Percentiles rank a stretch among this genome's conserved stretches.
Evolutionary conservation across 2,113 vertebrate species (phyloP).

Genomic region (Chelonoidis abingdonii): DNA sequence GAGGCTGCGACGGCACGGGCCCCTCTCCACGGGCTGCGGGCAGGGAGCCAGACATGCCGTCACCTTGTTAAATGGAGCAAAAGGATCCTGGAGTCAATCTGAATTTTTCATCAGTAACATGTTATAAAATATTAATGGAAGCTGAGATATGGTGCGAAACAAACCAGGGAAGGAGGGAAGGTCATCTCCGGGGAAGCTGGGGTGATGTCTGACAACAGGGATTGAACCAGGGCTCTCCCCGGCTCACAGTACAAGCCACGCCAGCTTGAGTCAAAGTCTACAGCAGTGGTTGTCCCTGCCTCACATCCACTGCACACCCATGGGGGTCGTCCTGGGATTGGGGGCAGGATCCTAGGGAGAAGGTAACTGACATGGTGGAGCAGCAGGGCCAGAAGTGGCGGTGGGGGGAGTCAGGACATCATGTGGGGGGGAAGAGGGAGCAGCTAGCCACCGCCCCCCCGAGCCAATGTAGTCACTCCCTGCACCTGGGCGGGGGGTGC

Average conservation of each 20-base stretch:
- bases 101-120: constrained; percentile 36
- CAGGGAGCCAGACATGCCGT: constrained; percentile 33
- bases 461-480: too few relatives aligned
- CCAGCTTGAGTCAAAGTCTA: not conserved
- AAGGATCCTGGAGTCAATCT: constrained; percentile 30
- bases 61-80: constrained; percentile 43
- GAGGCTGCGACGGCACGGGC: not conserved
- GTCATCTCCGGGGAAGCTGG: not conserved
- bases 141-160: not conserved
- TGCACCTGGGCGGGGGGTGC: too few relatives aligned
- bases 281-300: not conserved
- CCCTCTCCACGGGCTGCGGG: constrained; percentile 8
- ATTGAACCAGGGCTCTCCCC: too few relatives aligned
- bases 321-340: not conserved
- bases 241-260: not conserved
- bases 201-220: too few relatives aligned
- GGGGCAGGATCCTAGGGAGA: not conserved
- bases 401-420: too few relatives aligned
- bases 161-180: not conserved
- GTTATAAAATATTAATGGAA: constrained; percentile 33
- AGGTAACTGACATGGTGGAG: not conserved
- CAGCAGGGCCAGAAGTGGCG: too few relatives aligned
- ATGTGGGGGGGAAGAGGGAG: not conserved
- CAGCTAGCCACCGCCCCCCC: too few relatives aligned
- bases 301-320: not conserved